Base-by-base conservation (phyloP, 2,888 invertebrate genomes). In the Oligia fasciuncula region DNA sequence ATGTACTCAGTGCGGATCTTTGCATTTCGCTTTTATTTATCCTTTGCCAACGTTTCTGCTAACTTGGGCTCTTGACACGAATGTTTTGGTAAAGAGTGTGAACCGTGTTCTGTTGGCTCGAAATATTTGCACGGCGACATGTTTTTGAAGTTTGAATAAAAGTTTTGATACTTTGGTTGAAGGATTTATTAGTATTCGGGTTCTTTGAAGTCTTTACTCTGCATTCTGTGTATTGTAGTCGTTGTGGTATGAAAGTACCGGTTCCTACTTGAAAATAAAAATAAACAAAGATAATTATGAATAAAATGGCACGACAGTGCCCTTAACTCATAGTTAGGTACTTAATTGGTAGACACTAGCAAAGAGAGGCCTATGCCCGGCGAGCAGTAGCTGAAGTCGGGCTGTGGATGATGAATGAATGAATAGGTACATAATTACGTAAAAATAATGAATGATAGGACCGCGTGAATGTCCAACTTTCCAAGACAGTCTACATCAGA, bases 31-130 rank as follows among this genome's bases (percentile, higher is more conserved):
- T 88, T 90, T 91, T 92, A 91, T 93, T 91, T 92, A 91, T 92
- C 88, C 88, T 88, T 79, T 81, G 84, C 82, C 84, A 81, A 86
- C 88, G 85, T 89, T 85, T 77, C 79, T 81, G 87, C 87, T 87
- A 90, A 90, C 90, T 89, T 84, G 83, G 87, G 88, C 88, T 90
- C 89, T 91, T 90, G 90, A 91, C 90, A 89, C 87, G 88, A 91
- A 91, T 90, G 89, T 93, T 93, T 92, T 84, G 87, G 89, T 85
- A 88, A 91, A 91, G 91, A 90, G 90, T 89, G 89, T 88, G 87
- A 90, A 88, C 85, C 87, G 80, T 85, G 90, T 91, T 91, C 81
- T 89, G 91, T 92, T 91, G 88, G 88, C 87, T 87, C 81, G 89
- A 89, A 91, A 92, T 93, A 91, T 93, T 93, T 93, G 88, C 90